Evolutionary conservation across 2,113 vertebrate species (phyloP).

Genomic region (Fulmarus glacialis): DNA sequence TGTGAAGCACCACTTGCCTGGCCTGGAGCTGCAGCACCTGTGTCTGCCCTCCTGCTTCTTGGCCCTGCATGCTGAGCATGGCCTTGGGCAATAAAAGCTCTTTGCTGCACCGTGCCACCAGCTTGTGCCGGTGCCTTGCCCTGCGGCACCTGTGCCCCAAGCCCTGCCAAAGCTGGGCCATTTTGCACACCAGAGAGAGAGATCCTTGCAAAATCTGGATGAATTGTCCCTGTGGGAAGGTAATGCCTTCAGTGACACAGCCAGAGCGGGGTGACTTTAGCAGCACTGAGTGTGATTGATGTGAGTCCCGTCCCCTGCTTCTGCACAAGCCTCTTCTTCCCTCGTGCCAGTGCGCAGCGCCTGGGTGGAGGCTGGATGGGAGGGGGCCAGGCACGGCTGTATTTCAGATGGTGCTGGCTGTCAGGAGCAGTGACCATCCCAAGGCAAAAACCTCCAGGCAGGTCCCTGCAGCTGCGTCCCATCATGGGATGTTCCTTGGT

Average conservation of each 20-base stretch:
- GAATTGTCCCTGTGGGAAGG: background rate
- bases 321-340: background rate
- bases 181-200: background rate
- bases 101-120: background rate
- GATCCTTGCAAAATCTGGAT: background rate
- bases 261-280: background rate
- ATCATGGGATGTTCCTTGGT: background rate
- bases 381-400: fast-evolving
- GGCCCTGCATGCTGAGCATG: no score
- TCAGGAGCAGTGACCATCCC: background rate
- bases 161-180: background rate
- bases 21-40: background rate
- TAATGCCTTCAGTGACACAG: background rate
- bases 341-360: fast-evolving
- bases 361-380: background rate
- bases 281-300: background rate
- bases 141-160: background rate
- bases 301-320: background rate
- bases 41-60: background rate
- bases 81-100: background rate
- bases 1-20: background rate
- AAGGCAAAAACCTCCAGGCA: background rate
- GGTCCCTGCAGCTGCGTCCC: background rate
- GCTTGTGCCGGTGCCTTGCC: background rate
- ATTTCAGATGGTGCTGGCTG: background rate